Percentiles rank a stretch among this genome's conserved stretches.
Conservation (phyloP, 1,140 invertebrate genomes). For the Orius laevigatus region DNA sequence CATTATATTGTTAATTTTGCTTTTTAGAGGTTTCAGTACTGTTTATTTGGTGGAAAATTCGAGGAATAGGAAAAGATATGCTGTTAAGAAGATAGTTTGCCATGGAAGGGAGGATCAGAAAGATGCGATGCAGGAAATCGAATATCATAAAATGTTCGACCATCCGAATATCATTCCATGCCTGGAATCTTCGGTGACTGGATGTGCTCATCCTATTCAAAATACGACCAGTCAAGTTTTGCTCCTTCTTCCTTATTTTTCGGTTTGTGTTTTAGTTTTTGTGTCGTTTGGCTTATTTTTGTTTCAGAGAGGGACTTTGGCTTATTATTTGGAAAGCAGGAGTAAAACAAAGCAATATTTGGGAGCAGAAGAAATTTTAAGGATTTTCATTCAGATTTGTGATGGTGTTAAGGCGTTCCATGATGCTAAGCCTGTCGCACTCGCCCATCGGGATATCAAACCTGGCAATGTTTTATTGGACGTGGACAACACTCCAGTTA, state of each 20-base stretch:
- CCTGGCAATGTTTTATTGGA: constrained; percentile 65
- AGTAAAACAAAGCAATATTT: constrained; percentile 41
- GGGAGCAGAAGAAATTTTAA: constrained; percentile 43
- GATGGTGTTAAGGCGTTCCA: constrained; percentile 61
- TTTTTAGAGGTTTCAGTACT: constrained; percentile 64
- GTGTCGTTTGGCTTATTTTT: constrained; percentile 9
- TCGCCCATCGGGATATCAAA: constrained; percentile 73
- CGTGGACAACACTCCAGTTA: constrained; percentile 50
- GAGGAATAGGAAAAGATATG: constrained; percentile 52
- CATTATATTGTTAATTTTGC: constrained; percentile 17
- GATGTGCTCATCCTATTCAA: constrained; percentile 43
- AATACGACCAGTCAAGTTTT: constrained; percentile 56
- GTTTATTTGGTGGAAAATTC: constrained; percentile 62
- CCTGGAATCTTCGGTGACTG: constrained; percentile 48
- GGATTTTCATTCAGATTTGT: constrained; percentile 57
- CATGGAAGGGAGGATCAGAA: constrained; percentile 64
- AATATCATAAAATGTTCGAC: constrained; percentile 49
- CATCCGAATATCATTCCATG: constrained; percentile 65
- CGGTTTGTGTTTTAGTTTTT: constrained; percentile 30
- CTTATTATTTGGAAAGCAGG: constrained; percentile 46
- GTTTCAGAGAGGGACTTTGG: constrained; percentile 53
- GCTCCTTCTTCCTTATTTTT: constrained; percentile 62
- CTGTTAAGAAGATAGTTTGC: constrained; percentile 66
- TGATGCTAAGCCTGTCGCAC: constrained; percentile 47
- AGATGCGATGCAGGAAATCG: constrained; percentile 54